A percentile compares a stretch with the other conserved stretches of the same genome.
phyloP scores from a whole-genome alignment of 2,113 vertebrate species.

The Sphyrna mokarran region DNA sequence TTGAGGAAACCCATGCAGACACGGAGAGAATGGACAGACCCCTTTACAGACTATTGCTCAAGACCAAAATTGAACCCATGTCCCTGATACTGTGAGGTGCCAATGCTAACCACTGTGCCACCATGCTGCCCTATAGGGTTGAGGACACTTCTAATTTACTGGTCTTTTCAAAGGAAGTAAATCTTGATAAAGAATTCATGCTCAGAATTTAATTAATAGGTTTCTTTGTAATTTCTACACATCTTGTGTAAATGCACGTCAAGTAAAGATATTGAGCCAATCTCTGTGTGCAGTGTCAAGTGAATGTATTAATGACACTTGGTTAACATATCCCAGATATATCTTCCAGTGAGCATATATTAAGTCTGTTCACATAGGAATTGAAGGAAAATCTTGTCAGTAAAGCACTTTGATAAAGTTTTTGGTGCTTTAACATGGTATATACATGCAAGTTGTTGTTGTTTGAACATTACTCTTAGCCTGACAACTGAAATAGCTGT shows the following conservation, averaged over 20 bases:
- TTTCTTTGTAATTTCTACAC: background rate
- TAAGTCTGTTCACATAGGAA: background rate
- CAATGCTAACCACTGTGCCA: too few relatives aligned
- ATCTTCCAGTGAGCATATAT: background rate
- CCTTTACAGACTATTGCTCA: too few relatives aligned
- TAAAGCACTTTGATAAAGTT: background rate
- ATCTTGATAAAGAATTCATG: background rate
- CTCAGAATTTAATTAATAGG: background rate
- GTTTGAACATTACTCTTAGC: background rate
- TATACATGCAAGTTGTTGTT: background rate
- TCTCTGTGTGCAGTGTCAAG: background rate
- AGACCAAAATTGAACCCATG: too few relatives aligned
- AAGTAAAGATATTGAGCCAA: background rate
- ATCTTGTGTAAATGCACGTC: background rate
- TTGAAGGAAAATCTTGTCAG: background rate
- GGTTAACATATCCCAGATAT: background rate
- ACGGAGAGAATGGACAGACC: too few relatives aligned
- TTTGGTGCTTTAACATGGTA: background rate
- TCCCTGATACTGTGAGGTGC: too few relatives aligned
- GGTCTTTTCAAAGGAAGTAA: background rate
- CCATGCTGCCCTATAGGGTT: background rate
- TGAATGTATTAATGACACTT: background rate
- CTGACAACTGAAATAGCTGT: background rate
- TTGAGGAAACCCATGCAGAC: too few relatives aligned
- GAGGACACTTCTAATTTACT: background rate